Conservation (phyloP, 2,113 vertebrate genomes). For the Caloenas nicobarica region DNA sequence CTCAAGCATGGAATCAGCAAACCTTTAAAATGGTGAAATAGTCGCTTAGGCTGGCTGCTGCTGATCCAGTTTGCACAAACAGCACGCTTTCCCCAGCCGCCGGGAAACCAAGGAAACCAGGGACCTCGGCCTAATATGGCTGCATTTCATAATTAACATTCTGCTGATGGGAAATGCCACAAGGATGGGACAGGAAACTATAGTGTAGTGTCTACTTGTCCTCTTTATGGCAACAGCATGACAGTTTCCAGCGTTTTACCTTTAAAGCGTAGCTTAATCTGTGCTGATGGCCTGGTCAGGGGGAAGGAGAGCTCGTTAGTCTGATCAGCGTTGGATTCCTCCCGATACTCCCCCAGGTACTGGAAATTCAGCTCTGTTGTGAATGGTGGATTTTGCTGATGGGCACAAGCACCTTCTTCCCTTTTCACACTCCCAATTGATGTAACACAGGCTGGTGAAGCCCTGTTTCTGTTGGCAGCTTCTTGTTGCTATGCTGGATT, state of each 20-base stretch:
- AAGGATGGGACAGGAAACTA: not conserved
- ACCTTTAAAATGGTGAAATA: not conserved
- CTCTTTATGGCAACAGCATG: not conserved
- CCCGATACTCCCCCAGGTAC: not conserved
- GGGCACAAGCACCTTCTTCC: not conserved
- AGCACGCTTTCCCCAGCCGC: not conserved
- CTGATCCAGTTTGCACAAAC: slow-evolving; percentile 12
- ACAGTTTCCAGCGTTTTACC: not conserved
- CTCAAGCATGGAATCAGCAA: slow-evolving; percentile 52
- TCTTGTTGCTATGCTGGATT: accelerated
- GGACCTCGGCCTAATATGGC: not conserved
- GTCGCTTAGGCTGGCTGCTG: slow-evolving; percentile 10
- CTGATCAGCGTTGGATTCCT: not conserved
- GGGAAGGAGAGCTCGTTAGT: not conserved
- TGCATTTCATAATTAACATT: not conserved
- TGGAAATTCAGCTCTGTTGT: not conserved
- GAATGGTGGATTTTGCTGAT: not conserved
- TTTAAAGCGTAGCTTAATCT: accelerated
- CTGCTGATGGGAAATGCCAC: not conserved
- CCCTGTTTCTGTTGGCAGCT: not conserved
- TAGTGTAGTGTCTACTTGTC: not conserved
- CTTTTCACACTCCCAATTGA: not conserved
- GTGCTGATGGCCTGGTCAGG: not conserved
- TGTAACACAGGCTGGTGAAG: not conserved
- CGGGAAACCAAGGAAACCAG: slow-evolving; percentile 55